phyloP scores from a whole-genome alignment of 2,113 vertebrate species.

The Tricholaema leucomelas region DNA sequence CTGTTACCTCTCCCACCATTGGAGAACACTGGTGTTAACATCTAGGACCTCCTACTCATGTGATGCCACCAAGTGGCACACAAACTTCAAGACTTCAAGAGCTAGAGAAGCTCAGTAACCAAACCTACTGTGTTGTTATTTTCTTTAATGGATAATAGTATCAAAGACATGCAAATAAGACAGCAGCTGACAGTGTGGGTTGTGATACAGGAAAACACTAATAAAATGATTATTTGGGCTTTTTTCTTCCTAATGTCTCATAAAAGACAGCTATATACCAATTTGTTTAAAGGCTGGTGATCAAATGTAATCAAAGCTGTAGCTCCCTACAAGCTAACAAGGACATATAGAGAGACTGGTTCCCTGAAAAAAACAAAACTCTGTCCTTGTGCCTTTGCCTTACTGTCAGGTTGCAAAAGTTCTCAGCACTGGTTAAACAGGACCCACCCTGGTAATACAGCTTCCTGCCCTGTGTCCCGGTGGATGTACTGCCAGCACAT shows the following conservation, averaged over 20 bases:
- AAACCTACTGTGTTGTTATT: background rate
- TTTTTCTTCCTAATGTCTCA: background rate
- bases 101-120: background rate
- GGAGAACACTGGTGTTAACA: background rate
- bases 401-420: background rate
- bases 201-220: slow-evolving; percentile 1
- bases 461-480: background rate
- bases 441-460: background rate
- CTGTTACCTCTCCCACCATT: background rate
- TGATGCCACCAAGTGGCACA: background rate
- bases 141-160: slow-evolving; percentile 24
- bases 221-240: background rate
- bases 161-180: slow-evolving; percentile 17
- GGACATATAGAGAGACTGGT: background rate
- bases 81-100: background rate
- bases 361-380: background rate
- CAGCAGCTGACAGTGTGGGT: slow-evolving; percentile 32
- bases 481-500: rapidly evolving
- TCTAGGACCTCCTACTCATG: background rate
- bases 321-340: background rate
- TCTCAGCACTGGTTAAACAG: background rate
- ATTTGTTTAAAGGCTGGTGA: background rate
- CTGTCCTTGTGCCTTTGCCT: background rate
- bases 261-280: background rate
- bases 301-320: background rate